These are phyloP conservation scores for Adelosebastes latens DNA, from an alignment of 2,797 vertebrate species.

Conservation along the genomic window DNA sequence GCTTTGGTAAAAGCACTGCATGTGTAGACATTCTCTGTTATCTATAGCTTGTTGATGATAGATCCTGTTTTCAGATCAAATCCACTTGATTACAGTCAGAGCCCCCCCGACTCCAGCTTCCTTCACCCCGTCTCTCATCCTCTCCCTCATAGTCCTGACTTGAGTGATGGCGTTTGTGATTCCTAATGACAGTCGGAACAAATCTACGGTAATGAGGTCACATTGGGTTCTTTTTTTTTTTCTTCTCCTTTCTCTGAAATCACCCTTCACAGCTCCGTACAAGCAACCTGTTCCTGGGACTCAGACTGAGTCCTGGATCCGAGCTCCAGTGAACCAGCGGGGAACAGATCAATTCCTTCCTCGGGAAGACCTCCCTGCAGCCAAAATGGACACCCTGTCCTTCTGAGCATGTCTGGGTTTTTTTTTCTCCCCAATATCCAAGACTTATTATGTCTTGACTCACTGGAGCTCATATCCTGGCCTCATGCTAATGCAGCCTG, in stretches of 20 bases:
- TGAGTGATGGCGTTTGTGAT: slow-evolving; percentile 95
- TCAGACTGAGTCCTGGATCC: slow-evolving; percentile 39
- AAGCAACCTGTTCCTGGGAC: slow-evolving; percentile 52
- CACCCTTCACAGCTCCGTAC: slow-evolving; percentile 77
- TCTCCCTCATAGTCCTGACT: slow-evolving; percentile 68
- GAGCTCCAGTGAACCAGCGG: slow-evolving; percentile 59
- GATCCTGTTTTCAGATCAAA: slow-evolving; percentile 62
- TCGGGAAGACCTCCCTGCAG: slow-evolving; percentile 49
- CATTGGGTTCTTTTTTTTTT: slow-evolving; percentile 79
- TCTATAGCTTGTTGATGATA: slow-evolving; percentile 43
- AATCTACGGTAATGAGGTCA: slow-evolving; percentile 97
- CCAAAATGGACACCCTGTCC: slow-evolving; percentile 70
- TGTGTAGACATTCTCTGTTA: slow-evolving; percentile 12
- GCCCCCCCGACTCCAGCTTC: not conserved
- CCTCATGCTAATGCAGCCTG: slow-evolving; percentile 37
- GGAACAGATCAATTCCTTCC: slow-evolving; percentile 61
- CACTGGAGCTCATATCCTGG: slow-evolving; percentile 74
- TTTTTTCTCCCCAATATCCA: slow-evolving; percentile 25
- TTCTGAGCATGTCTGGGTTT: slow-evolving; percentile 26
- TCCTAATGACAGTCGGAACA: slow-evolving; percentile 98
- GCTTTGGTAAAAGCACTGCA: not conserved
- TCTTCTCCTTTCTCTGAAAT: slow-evolving; percentile 58
- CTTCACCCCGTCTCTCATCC: slow-evolving; percentile 34
- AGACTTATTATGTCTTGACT: slow-evolving; percentile 59
- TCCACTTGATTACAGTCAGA: slow-evolving; percentile 53